Base-by-base conservation (phyloP, 2,113 vertebrate species). In the Psilopsiagon aurifrons region DNA sequence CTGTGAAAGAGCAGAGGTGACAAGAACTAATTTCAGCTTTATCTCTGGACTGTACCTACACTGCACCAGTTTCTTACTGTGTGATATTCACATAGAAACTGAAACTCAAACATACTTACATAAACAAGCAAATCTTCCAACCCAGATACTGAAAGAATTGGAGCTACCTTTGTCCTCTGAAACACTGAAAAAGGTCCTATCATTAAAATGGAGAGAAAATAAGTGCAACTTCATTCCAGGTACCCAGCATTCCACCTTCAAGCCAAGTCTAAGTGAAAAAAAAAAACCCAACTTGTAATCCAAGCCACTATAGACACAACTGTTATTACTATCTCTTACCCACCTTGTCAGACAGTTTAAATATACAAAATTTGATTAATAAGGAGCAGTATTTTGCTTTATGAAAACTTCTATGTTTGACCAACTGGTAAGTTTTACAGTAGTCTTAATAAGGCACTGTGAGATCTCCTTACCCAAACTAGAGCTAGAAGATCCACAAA, bases 201-300 rank as follows among this genome's bases (percentile, higher is more conserved):
- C 64, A 88, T 66, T 82, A 95, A 96, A 96, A 84, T 37, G 54
- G 44, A 93, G 52, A 93, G 73, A 86, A 92, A 97, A 71, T 54
- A 91, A 31, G 41, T 27, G 27, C 86, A 57, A 76, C 76, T 89
- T 89, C 69, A 94, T 83, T 87, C 75, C 82, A 96, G 25, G 23
- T 94, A 95, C 64, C 55, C 54, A 84, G 76, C 43, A 94, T 81
- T 81, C 51, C 29, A 76, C 5, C 14, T 22, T 88, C 59, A 95
- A 92, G 77, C 82, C 64, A 95, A 94, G 63, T 69, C 86, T 73
- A 91, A 84, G 33, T 9, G 64, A 79, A 86, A 93, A 84, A 94
- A 43, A 2, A 63, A 75, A 83, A 93, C 39, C 0, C 52, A 75
- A 64, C 20, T 69, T 79, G 74, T 39, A 16, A 83, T 37, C 17